Base-by-base conservation (phyloP, 2,888 invertebrate genomes). In the Spisula solida region DNA sequence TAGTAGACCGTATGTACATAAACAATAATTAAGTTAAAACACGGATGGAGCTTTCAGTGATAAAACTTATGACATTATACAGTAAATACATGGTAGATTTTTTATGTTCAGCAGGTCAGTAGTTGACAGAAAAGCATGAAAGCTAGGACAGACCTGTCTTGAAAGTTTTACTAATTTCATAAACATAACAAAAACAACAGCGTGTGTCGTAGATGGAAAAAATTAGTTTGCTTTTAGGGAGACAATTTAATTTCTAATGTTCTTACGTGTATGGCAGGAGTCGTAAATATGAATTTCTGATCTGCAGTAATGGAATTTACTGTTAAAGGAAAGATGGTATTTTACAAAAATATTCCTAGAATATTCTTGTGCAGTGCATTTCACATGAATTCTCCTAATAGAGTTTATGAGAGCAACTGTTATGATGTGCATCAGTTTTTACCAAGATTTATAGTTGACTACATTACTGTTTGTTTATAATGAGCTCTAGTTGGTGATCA, bases 111-210 rank as follows among this genome's bases (percentile, higher is more conserved):
- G 12, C 10, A 25, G 10, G 60, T 66, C 60, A 66, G 60, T n/a
- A 25, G 60, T 25, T 66, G 60, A 66, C 60, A 1, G 60, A 66
- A 66, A n/a, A 4, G 10, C 60, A 66, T 25, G 60, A 66, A 25
- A 66, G 60, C 60, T 10, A 25, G n/a, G 60, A 25, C 60, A 66
- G 25, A 25, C 60, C 10, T 66, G 6, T 66, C 75, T 75, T 75
- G 34, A 75, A 75, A 75, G 75, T 75, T 75, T 75, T 75, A 34
- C 34, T 75, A 75, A 75, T 75, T 31, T 75, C 75, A 75, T 75
- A 75, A 75, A 34, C 75, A 12, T 75, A 18, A 75, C 75, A 75
- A 75, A 70, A 34, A 34, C 75, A 18, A 34, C 75, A 31, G 31
- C 16, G 75, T 75, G 75, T 75, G 75, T 18, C 75, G 8, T 31